Percentiles rank a stretch among this genome's conserved stretches.
Conservation (phyloP, 2,113 vertebrate genomes). For the Psittacara wagleri region DNA sequence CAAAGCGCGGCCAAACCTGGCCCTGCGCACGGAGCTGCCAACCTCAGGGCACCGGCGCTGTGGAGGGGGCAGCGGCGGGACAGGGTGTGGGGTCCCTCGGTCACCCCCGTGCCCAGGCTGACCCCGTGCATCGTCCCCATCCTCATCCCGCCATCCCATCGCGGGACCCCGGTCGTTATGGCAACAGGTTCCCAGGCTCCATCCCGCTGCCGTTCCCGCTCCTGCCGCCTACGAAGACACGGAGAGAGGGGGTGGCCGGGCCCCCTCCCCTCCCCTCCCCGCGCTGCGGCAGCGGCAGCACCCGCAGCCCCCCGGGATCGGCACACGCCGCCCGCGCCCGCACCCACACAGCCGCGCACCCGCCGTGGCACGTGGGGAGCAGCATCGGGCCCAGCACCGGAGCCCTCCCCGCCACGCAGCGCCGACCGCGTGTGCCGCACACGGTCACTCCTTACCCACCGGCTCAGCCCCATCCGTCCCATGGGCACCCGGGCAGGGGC, state of each 20-base stretch:
- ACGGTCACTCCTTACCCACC: not conserved
- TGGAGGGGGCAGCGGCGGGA: not conserved
- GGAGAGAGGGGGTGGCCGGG: constrained; percentile 37
- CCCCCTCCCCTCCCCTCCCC: constrained; percentile 15
- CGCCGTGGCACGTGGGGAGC: not conserved
- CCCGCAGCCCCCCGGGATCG: constrained; percentile 39
- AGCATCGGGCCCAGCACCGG: not conserved
- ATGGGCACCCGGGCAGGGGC: not conserved
- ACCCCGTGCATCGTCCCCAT: not conserved
- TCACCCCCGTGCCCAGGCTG: accelerated
- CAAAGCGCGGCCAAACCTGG: not conserved
- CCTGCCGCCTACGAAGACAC: not conserved
- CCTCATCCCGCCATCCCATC: not conserved
- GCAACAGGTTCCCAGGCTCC: constrained; percentile 52
- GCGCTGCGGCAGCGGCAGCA: constrained; percentile 31
- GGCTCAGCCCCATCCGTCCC: not conserved
- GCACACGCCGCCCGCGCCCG: not conserved
- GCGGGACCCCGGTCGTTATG: constrained; percentile 46
- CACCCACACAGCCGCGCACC: not conserved
- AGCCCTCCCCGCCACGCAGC: not conserved
- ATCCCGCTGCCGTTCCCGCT: constrained; percentile 29
- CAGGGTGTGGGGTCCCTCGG: not conserved
- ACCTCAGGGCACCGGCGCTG: not conserved
- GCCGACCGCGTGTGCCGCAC: not conserved
- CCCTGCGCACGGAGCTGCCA: not conserved